phyloP scores from a whole-genome alignment of 2,113 vertebrate genomes.

The Limnothrissa miodon region DNA sequence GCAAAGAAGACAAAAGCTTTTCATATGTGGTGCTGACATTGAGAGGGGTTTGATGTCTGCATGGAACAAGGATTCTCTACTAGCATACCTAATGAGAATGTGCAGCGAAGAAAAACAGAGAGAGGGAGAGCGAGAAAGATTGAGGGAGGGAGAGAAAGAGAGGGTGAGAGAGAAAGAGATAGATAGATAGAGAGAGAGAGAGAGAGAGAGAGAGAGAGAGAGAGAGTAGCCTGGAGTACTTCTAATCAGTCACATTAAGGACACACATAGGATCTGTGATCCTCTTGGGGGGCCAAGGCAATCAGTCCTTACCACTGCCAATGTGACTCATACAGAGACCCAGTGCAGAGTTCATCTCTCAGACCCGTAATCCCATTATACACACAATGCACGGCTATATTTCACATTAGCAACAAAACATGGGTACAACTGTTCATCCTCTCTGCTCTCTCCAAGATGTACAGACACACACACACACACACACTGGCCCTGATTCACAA shows the following conservation, averaged over 20 bases:
- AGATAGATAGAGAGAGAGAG: neutral
- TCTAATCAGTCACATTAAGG: neutral
- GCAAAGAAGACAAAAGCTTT: neutral
- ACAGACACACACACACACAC: neutral
- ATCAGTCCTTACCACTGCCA: neutral
- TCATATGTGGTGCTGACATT: neutral
- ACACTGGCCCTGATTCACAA: no score
- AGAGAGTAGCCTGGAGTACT: neutral
- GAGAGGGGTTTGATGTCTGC: neutral
- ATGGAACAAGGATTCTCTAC: neutral
- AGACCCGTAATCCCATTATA: neutral
- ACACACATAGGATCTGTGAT: neutral
- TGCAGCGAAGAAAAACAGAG: neutral
- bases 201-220: no score
- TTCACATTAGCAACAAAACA: no score
- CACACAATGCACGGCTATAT: neutral
- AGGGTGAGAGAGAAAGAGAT: no score
- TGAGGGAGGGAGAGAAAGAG: neutral
- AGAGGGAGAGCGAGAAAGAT: slow-evolving; percentile 14
- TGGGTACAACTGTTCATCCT: neutral
- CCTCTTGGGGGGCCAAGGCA: neutral
- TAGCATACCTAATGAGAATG: neutral
- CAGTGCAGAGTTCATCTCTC: neutral
- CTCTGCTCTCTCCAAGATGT: neutral
- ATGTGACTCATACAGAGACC: neutral